Percentiles rank a stretch among this genome's conserved stretches.
Conservation (phyloP, 2,113 vertebrate species). For the Pluvialis apricaria region DNA sequence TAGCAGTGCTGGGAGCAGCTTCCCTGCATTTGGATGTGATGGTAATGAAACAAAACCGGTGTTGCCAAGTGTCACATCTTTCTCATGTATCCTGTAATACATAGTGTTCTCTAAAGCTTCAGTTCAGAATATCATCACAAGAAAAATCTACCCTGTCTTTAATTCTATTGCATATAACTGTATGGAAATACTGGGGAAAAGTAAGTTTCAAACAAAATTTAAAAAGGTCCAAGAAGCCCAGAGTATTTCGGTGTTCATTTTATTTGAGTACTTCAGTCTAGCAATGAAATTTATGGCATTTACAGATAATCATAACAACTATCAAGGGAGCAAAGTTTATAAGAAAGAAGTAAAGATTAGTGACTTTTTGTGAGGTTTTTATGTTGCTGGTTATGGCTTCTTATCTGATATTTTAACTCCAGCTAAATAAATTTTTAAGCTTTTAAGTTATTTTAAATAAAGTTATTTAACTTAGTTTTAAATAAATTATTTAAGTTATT, state of each 20-base stretch:
- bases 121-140: neutral
- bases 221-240: neutral
- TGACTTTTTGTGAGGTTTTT: neutral
- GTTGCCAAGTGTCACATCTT: neutral
- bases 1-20: conserved; percentile 19
- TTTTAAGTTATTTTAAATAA: neutral
- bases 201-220: neutral
- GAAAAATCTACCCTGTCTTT: neutral
- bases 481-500: neutral
- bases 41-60: neutral
- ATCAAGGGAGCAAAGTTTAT: neutral
- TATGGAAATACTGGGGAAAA: neutral
- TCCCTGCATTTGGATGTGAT: neutral
- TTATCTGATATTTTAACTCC: neutral
- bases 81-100: neutral
- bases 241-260: neutral
- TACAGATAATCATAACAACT: neutral
- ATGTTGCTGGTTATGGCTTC: neutral
- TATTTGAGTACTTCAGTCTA: neutral
- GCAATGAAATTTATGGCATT: neutral
- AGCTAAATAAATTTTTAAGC: neutral
- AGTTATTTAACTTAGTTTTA: neutral
- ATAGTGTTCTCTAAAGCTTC: neutral
- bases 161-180: neutral
- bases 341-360: neutral